A percentile compares a stretch with the other conserved stretches of the same genome.
Evolutionary conservation across 2,113 vertebrate genomes (phyloP).

Genomic region (Pterocles gutturalis): DNA sequence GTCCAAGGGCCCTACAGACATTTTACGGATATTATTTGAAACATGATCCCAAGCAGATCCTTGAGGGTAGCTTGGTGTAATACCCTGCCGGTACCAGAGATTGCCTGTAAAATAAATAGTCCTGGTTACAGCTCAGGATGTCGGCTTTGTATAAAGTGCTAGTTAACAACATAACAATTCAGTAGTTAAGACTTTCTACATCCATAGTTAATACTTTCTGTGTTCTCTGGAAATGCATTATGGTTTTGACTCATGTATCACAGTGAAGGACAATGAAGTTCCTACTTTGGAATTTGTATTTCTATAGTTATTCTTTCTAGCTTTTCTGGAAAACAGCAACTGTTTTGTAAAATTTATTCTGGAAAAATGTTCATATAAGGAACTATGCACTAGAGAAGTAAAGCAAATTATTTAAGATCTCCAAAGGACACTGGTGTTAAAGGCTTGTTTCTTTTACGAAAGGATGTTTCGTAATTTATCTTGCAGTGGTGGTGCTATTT

Average conservation of each 20-base stretch:
- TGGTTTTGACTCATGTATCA: background rate
- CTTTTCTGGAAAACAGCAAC: background rate
- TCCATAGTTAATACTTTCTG: background rate
- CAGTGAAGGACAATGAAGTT: background rate
- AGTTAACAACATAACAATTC: background rate
- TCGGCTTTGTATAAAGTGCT: background rate
- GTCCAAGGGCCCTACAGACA: conserved; percentile 93
- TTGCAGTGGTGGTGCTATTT: background rate
- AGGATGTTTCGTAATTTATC: background rate
- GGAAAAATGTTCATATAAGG: background rate
- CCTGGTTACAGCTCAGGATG: background rate
- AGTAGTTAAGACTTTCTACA: background rate
- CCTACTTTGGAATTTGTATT: background rate
- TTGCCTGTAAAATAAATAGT: conserved; percentile 78
- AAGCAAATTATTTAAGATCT: background rate
- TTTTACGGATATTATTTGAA: conserved; percentile 93
- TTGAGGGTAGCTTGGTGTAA: conserved; percentile 94
- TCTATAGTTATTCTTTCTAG: background rate
- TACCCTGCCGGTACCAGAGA: conserved; percentile 90
- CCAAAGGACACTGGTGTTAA: background rate
- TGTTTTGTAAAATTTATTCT: background rate
- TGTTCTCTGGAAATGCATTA: background rate
- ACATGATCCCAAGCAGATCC: conserved; percentile 93
- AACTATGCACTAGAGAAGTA: background rate
- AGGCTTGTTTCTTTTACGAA: background rate